These are phyloP conservation scores for Sycophila sp. DNA, from an alignment of 1,140 invertebrate species.

Conservation along the genomic window DNA sequence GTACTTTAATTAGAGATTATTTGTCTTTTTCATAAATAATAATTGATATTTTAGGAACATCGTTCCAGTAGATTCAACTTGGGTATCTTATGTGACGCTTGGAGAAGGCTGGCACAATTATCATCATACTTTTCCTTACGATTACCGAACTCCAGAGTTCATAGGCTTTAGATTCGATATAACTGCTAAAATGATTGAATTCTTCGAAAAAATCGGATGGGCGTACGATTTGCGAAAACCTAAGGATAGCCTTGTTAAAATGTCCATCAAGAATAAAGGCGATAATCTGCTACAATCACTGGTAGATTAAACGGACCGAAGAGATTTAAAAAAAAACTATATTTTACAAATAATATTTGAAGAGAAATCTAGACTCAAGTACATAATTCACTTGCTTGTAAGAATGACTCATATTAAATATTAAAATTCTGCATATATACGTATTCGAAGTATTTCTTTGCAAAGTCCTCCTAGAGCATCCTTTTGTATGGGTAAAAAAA, in stretches of 20 bases:
- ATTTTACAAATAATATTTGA: too few relatives aligned
- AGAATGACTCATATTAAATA: too few relatives aligned
- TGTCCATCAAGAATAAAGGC: conserved; percentile 47
- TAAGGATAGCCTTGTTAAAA: conserved; percentile 67
- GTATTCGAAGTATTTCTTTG: too few relatives aligned
- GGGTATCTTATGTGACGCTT: background rate
- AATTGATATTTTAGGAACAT: background rate
- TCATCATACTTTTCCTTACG: conserved; percentile 10
- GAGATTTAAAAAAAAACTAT: too few relatives aligned
- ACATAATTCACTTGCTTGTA: too few relatives aligned
- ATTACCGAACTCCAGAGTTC: background rate
- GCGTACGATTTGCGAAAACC: conserved; percentile 72
- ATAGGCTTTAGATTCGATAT: conserved; percentile 64
- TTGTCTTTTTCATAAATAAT: background rate
- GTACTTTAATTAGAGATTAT: too few relatives aligned
- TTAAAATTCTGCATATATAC: too few relatives aligned
- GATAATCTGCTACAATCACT: too few relatives aligned
- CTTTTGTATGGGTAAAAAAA: too few relatives aligned
- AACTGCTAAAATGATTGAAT: conserved; percentile 65
- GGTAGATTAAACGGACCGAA: too few relatives aligned
- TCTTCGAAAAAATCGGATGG: conserved; percentile 70
- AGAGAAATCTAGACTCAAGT: too few relatives aligned
- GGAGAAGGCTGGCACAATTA: conserved; percentile 24
- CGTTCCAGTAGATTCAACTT: background rate
- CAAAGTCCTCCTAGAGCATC: too few relatives aligned